Base-by-base conservation (phyloP, 2,113 vertebrate genomes). In the Monopterus albus region DNA sequence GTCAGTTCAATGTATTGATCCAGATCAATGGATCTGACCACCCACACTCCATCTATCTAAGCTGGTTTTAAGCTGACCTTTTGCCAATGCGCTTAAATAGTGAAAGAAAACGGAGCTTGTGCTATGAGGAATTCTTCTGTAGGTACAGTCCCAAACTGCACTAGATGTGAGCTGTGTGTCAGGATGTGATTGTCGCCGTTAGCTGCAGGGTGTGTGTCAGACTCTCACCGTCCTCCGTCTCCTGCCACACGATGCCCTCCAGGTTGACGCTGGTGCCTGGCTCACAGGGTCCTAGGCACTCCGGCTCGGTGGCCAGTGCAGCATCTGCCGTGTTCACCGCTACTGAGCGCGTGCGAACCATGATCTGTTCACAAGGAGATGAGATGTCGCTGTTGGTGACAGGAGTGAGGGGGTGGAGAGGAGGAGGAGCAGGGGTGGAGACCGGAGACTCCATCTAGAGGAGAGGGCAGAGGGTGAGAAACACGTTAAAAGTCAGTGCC, bases 171-270 rank as follows among this genome's bases (percentile, higher is more conserved):
- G n/a, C n/a, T n/a, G n/a, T n/a, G n/a, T n/a, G n/a, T n/a, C n/a
- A n/a, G n/a, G n/a, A n/a, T n/a, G n/a, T n/a, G n/a, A n/a, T n/a
- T n/a, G n/a, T n/a, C n/a, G n/a, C n/a, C n/a, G n/a, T n/a, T n/a
- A n/a, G n/a, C n/a, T n/a, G n/a, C n/a, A n/a, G n/a, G n/a, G n/a
- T n/a, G n/a, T n/a, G n/a, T n/a, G n/a, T n/a, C n/a, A n/a, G n/a
- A n/a, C n/a, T 20, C 83, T 76, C 91, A 99, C 97, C 97, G 0
- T 99, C 97, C 79, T 99, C 97, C 0, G 97, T 99, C 89, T 99
- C 97, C 86, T 99, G 97, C 97, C 97, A 99, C 71, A 99, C 96
- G 0, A 99, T 98, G 79, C 97, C 97, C 90, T 99, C 97, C 73
- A 99, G 95, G 91, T 98, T 99, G 72, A 99, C 97, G 0, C 97